Base-by-base conservation (phyloP, 2,888 invertebrate species). In the Tenthredo notha region DNA sequence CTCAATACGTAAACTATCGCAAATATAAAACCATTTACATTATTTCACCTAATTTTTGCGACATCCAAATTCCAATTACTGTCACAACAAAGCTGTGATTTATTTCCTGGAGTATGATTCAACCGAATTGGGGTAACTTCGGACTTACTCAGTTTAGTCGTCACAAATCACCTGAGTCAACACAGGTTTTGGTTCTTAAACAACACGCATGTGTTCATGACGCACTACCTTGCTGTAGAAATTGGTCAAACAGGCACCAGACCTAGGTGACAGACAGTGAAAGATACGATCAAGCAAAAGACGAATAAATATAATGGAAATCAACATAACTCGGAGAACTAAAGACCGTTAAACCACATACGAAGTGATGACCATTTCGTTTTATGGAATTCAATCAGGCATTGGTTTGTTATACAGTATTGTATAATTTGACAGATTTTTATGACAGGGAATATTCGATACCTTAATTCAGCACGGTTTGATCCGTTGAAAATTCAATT, bases 131-230 rank as follows among this genome's bases (percentile, higher is more conserved):
- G 40, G 40, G 37, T 37, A 40, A 72, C 43, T 40, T 21, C 40
- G 6, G 40, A 33, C 29, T 67, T 29, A 67, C 67, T 33, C 10
- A 18, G 10, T 15, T 67, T 18, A 67, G 67, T 67, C 67, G 18
- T 33, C 29, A 21, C 72, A 37, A 37, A n/a, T 37, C 72, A 72
- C 43, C 72, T 37, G 37, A 40, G 40, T 72, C 72, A 72, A 67
- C 67, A 5, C 4, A 29, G 67, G 33, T 33, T 33, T 67, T 18
- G 67, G 18, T 25, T 29, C 12, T 25, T 67, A 12, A 61, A 61
- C 25, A 61, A 61, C 61, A 25, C 61, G 61, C 61, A 21, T 25
- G 25, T 67, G 67, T 67, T 21, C 67, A 29, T 67, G 29, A 67
- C 67, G 29, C 29, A 6, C 29, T 67, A 33, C 29, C 33, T 29